phyloP scores from a whole-genome alignment of 2,888 invertebrate species.

The Ornithoptera priamus region DNA sequence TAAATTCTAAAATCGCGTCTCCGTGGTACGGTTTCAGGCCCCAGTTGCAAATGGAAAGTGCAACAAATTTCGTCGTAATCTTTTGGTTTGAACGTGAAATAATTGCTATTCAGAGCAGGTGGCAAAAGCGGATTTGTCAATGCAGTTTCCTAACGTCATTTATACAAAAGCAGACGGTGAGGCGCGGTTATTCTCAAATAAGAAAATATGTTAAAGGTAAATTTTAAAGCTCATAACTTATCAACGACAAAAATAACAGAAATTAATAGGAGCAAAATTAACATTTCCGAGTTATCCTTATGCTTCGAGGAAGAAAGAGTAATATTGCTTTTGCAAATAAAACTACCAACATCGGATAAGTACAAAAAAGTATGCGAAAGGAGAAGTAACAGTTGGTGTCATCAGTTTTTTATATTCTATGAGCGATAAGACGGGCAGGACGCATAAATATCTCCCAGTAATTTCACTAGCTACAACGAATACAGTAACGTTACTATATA shows the following conservation, averaged over 20 bases:
- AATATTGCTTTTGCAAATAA: too few species aligned
- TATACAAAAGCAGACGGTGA: slow-evolving; percentile 11
- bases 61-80: slow-evolving; percentile 18
- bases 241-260: too few species aligned
- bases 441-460: too few species aligned
- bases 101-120: slow-evolving; percentile 19
- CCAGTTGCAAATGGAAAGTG: slow-evolving; percentile 22
- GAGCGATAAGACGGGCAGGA: too few species aligned
- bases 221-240: background rate
- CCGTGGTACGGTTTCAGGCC: background rate
- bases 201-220: background rate
- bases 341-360: too few species aligned
- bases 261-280: too few species aligned
- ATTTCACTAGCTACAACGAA: too few species aligned
- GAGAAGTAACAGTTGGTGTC: too few species aligned
- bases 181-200: background rate
- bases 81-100: slow-evolving; percentile 14
- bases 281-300: background rate
- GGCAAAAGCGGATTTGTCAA: slow-evolving; percentile 13
- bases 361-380: too few species aligned
- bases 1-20: background rate
- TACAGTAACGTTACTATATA: too few species aligned
- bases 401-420: too few species aligned
- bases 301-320: too few species aligned
- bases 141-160: slow-evolving; percentile 19